Conservation (phyloP, 2,888 invertebrate species). For the Punctoribates punctum region DNA sequence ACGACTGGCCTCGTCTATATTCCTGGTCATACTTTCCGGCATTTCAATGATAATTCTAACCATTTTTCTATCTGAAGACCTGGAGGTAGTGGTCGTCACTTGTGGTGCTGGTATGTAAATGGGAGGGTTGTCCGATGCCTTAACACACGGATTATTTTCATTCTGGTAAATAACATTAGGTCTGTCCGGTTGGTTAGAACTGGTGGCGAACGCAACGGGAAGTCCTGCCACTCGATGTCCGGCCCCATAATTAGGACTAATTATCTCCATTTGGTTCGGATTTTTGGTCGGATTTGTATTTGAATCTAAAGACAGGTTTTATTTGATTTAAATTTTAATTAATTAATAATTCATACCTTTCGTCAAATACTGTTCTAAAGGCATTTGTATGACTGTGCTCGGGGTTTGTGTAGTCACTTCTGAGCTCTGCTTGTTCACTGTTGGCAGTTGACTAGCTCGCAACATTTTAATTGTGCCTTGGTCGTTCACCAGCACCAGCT, state of each 20-base stretch:
- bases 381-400: conserved; percentile 2
- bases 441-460: conserved; percentile 19
- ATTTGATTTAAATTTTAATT: background rate
- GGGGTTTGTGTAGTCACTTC: background rate
- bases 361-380: background rate
- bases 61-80: background rate
- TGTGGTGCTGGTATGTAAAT: conserved; percentile 7
- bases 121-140: background rate
- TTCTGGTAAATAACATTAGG: background rate
- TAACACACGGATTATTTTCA: background rate
- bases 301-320: background rate
- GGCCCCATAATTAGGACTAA: background rate
- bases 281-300: background rate
- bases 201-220: background rate
- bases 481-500: conserved; percentile 19
- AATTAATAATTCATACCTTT: conserved; percentile 11
- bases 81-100: background rate
- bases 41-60: conserved; percentile 24
- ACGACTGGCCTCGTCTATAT: conserved; percentile 29
- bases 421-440: background rate
- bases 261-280: background rate
- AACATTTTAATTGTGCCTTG: conserved; percentile 1
- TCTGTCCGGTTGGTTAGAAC: background rate
- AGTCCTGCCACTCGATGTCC: background rate
- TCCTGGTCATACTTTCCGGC: conserved; percentile 16